A percentile compares a stretch with the other conserved stretches of the same genome.
Evolutionary conservation across 2,797 vertebrate genomes (phyloP).

Genomic region (Lateolabrax maculatus): DNA sequence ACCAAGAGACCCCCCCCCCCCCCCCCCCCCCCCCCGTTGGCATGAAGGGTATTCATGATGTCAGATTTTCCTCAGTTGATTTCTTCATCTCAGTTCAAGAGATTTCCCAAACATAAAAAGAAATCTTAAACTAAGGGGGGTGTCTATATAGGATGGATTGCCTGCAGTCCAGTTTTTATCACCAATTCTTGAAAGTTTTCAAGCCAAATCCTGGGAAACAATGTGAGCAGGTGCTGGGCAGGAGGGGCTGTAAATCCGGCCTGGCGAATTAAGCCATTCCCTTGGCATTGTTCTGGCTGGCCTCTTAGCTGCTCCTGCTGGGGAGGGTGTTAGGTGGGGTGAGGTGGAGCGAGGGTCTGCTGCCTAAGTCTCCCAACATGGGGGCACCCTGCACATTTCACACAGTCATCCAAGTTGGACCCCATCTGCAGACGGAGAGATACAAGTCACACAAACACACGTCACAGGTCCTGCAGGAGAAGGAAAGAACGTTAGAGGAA

Average conservation of each 20-base stretch:
- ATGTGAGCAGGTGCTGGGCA: constrained; percentile 80
- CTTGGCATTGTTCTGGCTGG: constrained; percentile 76
- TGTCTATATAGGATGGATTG: constrained; percentile 31
- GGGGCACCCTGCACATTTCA: constrained; percentile 63
- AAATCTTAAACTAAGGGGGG: constrained; percentile 29
- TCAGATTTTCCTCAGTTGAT: constrained; percentile 63
- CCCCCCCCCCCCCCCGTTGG: background rate
- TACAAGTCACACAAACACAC: constrained; percentile 21
- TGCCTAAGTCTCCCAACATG: constrained; percentile 67
- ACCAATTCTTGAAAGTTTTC: constrained; percentile 65
- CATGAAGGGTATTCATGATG: constrained; percentile 53
- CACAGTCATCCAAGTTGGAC: constrained; percentile 43
- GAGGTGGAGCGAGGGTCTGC: constrained; percentile 34
- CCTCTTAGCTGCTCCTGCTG: constrained; percentile 74
- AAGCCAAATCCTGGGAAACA: constrained; percentile 78
- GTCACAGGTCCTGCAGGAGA: background rate
- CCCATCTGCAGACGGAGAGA: constrained; percentile 28
- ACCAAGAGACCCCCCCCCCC: constrained; percentile 32
- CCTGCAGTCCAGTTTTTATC: constrained; percentile 66
- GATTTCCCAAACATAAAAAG: constrained; percentile 66
- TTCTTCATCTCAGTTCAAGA: constrained; percentile 69
- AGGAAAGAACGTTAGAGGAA: background rate
- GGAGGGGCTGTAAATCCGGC: constrained; percentile 82
- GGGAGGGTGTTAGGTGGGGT: constrained; percentile 47
- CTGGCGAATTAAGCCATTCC: constrained; percentile 81